Percentiles rank a stretch among this genome's conserved stretches.
phyloP scores from a whole-genome alignment of 92 coral and sea anemone genomes.

The Phymanthus crucifer region DNA sequence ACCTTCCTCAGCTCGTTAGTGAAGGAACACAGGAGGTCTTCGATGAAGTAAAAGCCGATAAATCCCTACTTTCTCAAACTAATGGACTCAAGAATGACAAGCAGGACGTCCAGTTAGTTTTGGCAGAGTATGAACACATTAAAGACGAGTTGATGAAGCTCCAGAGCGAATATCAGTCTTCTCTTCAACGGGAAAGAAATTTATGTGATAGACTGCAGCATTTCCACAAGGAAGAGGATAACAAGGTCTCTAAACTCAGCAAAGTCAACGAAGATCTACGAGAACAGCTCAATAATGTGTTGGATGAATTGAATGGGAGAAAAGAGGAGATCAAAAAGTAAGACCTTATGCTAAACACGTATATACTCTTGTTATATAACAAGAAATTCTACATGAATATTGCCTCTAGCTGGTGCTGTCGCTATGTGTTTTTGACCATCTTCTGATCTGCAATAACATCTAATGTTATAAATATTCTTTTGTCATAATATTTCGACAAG shows the following conservation, averaged over 20 bases:
- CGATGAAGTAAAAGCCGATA: constrained; percentile 9
- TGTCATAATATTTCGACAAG: background rate
- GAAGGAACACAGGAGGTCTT: background rate
- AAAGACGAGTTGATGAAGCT: constrained; percentile 68
- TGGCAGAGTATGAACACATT: constrained; percentile 68
- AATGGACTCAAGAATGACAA: constrained; percentile 67
- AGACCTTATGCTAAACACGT: constrained; percentile 10
- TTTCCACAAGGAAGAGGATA: constrained; percentile 64
- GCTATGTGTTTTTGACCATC: background rate
- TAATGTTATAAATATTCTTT: background rate
- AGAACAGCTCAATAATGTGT: constrained; percentile 63
- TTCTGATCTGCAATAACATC: background rate
- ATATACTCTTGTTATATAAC: too few species aligned
- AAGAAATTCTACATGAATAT: too few species aligned
- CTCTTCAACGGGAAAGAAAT: constrained; percentile 75
- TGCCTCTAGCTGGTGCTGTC: background rate
- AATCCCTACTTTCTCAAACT: constrained; percentile 13
- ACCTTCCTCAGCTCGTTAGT: background rate
- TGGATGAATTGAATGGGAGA: constrained; percentile 64
- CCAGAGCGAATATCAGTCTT: constrained; percentile 65
- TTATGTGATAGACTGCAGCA: constrained; percentile 71
- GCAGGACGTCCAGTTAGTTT: constrained; percentile 58
- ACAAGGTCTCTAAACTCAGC: constrained; percentile 67
- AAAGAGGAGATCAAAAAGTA: constrained; percentile 84
- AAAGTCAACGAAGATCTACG: constrained; percentile 81